A percentile compares a stretch with the other conserved stretches of the same genome.
These are phyloP conservation scores for Tichodroma muraria DNA, from an alignment of 2,113 vertebrate genomes.

Conservation along the genomic window DNA sequence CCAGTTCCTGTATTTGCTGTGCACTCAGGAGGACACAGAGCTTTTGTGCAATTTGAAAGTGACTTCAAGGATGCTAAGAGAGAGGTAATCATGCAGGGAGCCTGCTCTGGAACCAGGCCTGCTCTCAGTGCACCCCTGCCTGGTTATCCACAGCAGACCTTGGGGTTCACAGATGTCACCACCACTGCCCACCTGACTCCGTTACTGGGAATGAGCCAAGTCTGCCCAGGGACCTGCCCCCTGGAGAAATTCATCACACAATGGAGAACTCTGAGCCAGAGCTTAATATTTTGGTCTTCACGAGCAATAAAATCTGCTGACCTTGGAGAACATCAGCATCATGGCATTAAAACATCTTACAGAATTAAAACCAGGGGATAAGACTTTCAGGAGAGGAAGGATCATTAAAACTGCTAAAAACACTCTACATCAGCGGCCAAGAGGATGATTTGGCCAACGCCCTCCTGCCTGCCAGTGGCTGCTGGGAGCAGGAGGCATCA, in stretches of 20 bases:
- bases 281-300: neutral
- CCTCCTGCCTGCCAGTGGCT: too few species aligned
- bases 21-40: neutral
- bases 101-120: neutral
- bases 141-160: neutral
- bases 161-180: neutral
- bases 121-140: neutral
- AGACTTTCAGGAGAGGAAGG: neutral
- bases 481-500: neutral
- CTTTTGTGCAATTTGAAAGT: neutral
- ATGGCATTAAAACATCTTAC: neutral
- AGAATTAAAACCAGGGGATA: neutral
- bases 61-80: neutral
- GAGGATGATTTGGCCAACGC: neutral
- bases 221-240: neutral
- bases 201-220: neutral
- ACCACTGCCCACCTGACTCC: neutral
- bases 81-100: accelerated
- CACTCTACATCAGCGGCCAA: neutral
- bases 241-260: neutral
- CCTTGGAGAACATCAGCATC: neutral
- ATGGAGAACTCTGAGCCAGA: neutral
- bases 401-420: neutral
- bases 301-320: neutral
- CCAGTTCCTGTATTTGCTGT: neutral